phyloP scores from a whole-genome alignment of 2,888 invertebrate genomes.

The Polietes domitor region DNA sequence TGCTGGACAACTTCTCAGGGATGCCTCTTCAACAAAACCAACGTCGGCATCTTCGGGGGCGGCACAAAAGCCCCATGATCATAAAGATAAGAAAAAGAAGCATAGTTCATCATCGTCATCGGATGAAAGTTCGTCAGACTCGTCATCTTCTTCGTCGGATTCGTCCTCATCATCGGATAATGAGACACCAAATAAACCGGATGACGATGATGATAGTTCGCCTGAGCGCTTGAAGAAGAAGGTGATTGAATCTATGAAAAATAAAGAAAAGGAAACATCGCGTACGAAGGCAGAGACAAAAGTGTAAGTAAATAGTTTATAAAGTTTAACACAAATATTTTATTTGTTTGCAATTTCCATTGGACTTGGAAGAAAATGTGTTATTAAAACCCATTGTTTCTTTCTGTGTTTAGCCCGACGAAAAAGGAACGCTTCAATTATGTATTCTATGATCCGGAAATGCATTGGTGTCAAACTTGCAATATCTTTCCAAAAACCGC shows the following conservation, averaged over 20 bases:
- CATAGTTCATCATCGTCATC: constrained; percentile 67
- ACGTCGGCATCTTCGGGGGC: constrained; percentile 17
- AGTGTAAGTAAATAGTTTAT: constrained; percentile 55
- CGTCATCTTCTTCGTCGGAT: constrained; percentile 73
- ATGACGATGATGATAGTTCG: constrained; percentile 76
- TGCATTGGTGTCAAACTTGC: constrained; percentile 94
- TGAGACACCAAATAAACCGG: constrained; percentile 67
- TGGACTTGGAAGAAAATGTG: too few relatives aligned
- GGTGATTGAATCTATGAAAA: constrained; percentile 79
- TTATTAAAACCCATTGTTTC: not conserved
- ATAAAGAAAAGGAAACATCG: constrained; percentile 72
- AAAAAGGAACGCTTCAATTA: constrained; percentile 84
- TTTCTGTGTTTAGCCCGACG: constrained; percentile 64
- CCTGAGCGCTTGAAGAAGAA: constrained; percentile 80
- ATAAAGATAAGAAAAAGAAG: constrained; percentile 61
- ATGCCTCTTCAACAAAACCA: constrained; percentile 54
- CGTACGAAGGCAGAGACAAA: constrained; percentile 47
- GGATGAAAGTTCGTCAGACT: constrained; percentile 70
- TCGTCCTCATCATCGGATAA: constrained; percentile 72
- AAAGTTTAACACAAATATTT: too few relatives aligned
- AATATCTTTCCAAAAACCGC: constrained; percentile 93
- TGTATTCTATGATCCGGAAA: constrained; percentile 93
- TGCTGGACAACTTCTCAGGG: constrained; percentile 31
- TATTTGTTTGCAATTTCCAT: not conserved
- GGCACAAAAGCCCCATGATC: not conserved